These are phyloP conservation scores for Oplegnathus fasciatus DNA, from an alignment of 2,113 vertebrate genomes.

Conservation along the genomic window DNA sequence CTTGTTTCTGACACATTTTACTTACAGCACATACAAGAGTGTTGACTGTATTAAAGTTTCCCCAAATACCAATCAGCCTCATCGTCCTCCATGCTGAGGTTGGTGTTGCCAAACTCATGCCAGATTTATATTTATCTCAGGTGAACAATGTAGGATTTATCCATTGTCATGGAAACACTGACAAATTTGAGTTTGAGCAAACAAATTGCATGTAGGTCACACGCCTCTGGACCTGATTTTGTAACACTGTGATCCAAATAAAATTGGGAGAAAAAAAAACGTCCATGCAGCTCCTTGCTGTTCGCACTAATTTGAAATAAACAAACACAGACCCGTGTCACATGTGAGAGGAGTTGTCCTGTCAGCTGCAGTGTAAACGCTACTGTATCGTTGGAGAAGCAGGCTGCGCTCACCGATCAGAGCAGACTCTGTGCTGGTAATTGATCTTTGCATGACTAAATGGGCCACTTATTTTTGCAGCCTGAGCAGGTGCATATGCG, in stretches of 20 bases:
- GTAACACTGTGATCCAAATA: slow-evolving; percentile 40
- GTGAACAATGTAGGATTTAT: slow-evolving; percentile 46
- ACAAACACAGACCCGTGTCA: slow-evolving; percentile 1
- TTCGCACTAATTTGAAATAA: slow-evolving; percentile 4
- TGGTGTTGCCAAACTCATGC: slow-evolving; percentile 19
- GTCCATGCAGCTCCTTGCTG: not conserved
- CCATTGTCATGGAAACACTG: slow-evolving; percentile 67
- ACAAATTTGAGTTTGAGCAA: slow-evolving; percentile 40
- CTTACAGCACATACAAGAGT: not conserved
- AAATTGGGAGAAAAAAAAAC: not conserved
- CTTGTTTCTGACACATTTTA: not conserved
- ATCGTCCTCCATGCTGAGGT: slow-evolving; percentile 30
- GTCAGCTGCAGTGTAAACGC: slow-evolving; percentile 25
- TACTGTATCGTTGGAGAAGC: slow-evolving; percentile 30
- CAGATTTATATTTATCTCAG: slow-evolving; percentile 53
- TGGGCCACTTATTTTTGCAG: slow-evolving; percentile 81
- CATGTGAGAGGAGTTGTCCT: not conserved
- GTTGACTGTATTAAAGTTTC: not conserved
- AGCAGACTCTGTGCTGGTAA: slow-evolving; percentile 50
- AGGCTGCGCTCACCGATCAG: slow-evolving; percentile 14
- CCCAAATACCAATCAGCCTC: slow-evolving; percentile 30
- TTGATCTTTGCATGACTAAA: slow-evolving; percentile 79
- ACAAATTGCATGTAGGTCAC: slow-evolving; percentile 59
- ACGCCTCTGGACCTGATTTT: slow-evolving; percentile 48
- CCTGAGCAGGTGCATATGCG: slow-evolving; percentile 77